Evolutionary conservation across 2,888 invertebrate genomes (phyloP).

Genomic region (Rotaria magnacalcarata): DNA sequence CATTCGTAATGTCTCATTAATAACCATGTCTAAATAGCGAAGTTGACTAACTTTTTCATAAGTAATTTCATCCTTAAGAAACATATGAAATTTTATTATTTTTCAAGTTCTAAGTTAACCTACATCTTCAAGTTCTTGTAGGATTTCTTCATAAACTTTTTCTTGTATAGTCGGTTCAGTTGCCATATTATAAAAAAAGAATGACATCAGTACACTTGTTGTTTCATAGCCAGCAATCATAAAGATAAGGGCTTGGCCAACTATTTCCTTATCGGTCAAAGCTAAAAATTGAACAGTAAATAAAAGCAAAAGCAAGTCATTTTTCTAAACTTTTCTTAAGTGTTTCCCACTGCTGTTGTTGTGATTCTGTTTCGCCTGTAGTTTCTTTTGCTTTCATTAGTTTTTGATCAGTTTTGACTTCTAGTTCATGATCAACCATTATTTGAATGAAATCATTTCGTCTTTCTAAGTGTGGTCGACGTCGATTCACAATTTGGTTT

Average conservation of each 20-base stretch:
- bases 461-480: conserved; percentile 36
- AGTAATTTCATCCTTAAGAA: conserved; percentile 37
- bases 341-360: not conserved
- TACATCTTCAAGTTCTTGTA: conserved; percentile 35
- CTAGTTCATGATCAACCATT: conserved; percentile 48
- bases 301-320: not conserved
- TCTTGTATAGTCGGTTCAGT: conserved; percentile 38
- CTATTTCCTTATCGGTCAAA: conserved; percentile 42
- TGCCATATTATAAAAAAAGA: conserved; percentile 38
- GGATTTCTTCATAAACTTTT: conserved; percentile 40
- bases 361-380: not conserved
- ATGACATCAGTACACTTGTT: conserved; percentile 33
- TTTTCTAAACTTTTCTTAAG: not conserved
- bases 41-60: conserved; percentile 36
- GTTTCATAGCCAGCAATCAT: conserved; percentile 45
- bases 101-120: not conserved
- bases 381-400: not conserved
- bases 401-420: conserved; percentile 25
- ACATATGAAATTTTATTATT: not conserved
- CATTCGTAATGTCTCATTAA: conserved; percentile 45
- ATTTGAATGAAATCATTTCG: conserved; percentile 49
- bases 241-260: conserved; percentile 39
- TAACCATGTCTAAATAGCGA: conserved; percentile 35
- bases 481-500: not conserved
- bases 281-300: not conserved